These are phyloP conservation scores for Myrmophylax atrothorax DNA, from an alignment of 2,113 vertebrate genomes.

Conservation along the genomic window DNA sequence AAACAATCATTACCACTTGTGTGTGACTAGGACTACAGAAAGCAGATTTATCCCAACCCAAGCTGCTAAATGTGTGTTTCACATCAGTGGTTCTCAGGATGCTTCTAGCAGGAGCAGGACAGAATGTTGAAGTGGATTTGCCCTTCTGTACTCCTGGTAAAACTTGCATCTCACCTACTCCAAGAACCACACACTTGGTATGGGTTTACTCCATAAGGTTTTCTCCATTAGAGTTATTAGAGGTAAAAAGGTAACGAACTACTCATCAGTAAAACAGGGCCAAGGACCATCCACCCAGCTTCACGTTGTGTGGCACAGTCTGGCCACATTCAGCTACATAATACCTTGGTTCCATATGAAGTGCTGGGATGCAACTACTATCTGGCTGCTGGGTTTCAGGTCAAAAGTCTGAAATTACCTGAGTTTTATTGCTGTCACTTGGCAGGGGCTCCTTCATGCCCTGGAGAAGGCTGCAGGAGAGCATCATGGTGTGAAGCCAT, in stretches of 20 bases:
- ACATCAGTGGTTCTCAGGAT: neutral
- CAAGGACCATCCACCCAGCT: neutral
- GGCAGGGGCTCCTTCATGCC: neutral
- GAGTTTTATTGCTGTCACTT: neutral
- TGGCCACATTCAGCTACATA: fast-evolving
- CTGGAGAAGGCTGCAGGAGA: neutral
- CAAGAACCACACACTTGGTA: neutral
- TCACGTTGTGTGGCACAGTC: neutral
- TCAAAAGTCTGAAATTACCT: neutral
- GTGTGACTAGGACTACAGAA: neutral
- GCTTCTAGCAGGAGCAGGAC: neutral
- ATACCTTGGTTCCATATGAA: neutral
- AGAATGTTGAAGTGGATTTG: neutral
- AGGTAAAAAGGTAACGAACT: neutral
- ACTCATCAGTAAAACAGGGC: neutral
- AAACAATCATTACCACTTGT: neutral
- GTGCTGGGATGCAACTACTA: neutral
- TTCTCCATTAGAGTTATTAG: neutral
- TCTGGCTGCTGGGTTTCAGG: neutral
- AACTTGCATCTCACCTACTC: neutral
- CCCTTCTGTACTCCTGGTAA: neutral
- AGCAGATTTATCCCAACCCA: neutral
- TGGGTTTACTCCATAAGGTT: neutral
- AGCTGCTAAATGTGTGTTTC: neutral
- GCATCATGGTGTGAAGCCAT: neutral